Conservation (phyloP, 2,113 vertebrate genomes). For the Charadrius vociferus region DNA sequence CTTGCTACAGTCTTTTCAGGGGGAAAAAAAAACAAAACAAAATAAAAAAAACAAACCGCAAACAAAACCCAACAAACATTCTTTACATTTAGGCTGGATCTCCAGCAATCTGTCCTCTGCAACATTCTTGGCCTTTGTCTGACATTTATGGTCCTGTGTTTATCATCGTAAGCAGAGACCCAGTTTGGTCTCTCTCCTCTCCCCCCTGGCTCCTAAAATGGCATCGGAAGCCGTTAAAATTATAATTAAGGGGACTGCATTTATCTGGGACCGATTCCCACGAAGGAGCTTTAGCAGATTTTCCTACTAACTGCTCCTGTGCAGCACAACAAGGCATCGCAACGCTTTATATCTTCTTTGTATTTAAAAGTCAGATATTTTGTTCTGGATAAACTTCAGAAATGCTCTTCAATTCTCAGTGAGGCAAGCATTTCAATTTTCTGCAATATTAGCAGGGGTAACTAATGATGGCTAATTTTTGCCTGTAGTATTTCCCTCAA, state of each 20-base stretch:
- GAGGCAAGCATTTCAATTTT: slow-evolving; percentile 82
- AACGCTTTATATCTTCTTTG: slow-evolving; percentile 28
- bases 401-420: slow-evolving; percentile 80
- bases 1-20: neutral
- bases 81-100: neutral
- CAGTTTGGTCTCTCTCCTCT: neutral
- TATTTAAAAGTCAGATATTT: slow-evolving; percentile 61
- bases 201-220: neutral
- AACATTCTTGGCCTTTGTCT: slow-evolving; percentile 30
- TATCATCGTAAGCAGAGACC: neutral
- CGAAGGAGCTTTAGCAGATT: slow-evolving; percentile 15
- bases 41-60: neutral
- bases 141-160: slow-evolving; percentile 14
- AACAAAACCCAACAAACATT: neutral
- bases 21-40: neutral
- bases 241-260: neutral
- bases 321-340: neutral
- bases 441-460: slow-evolving; percentile 81
- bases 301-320: neutral
- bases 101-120: neutral
- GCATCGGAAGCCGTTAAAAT: slow-evolving; percentile 20
- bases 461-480: slow-evolving; percentile 84
- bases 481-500: slow-evolving; percentile 81
- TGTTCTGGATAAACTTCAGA: slow-evolving; percentile 76
- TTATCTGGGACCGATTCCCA: slow-evolving; percentile 30